Base-by-base conservation (phyloP, 2,113 vertebrate genomes). In the Pimephales promelas region DNA sequence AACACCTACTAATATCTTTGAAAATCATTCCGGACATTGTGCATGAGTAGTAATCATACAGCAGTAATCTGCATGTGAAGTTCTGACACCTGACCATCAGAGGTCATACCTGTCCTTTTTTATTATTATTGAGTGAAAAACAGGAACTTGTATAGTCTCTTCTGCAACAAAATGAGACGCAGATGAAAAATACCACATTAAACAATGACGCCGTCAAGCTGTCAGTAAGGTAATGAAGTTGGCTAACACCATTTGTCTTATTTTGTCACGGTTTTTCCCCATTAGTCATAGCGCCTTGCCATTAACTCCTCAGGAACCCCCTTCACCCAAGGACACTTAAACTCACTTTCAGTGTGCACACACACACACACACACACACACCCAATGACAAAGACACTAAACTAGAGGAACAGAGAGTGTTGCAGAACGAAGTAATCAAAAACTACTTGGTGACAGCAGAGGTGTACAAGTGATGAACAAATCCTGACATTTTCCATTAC, bases 141-240 rank as follows among this genome's bases (percentile, higher is more conserved):
- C 83, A 84, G 88, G 77, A 88, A 83, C 83, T 88, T 88, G 66
- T 49, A 81, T 85, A 84, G 49, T 91, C 85, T 85, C 92, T 89
- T 87, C 90, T 89, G 85, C 89, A 91, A 87, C 88, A 89, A 90
- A 92, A 93, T 91, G 88, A 93, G 88, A 92, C 88, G 88, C 93
- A 93, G 92, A 93, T 93, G 92, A 94, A 93, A 93, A 94, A 93
- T 91, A 91, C 89, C 88, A 91, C 90, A 92, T 93, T 92, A 94
- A 94, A 90, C 90, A 89, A 90, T 91, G 71, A 89, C 83, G 83
- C 90, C 90, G 90, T 92, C 92, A 92, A 93, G 92, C 92, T 93
- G 92, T 92, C 93, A 92, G 90, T 90, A 91, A 91, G 91, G 92
- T 94, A 93, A 95, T 93, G 94, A 94, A 94, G 93, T 94, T 92